Base-by-base conservation (phyloP, 2,888 invertebrate species). In the Lycophotia porphyrea region DNA sequence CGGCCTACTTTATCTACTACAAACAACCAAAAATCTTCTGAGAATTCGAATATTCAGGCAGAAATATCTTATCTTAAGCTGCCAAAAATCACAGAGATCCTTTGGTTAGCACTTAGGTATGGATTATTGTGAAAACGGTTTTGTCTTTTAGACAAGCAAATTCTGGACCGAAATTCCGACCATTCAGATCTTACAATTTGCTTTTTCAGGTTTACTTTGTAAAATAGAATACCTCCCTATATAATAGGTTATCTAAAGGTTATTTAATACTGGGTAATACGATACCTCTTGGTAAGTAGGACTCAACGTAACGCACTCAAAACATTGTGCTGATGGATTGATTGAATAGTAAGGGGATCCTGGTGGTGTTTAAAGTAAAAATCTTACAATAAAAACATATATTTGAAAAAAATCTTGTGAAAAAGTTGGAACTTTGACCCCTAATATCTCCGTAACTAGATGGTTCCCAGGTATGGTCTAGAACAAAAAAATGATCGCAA, bases 41-140 rank as follows among this genome's bases (percentile, higher is more conserved):
- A 77, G 60, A 49, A 74, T 67, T 52, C 42, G 4, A 71, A 69
- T 52, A 42, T 61, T 78, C 52, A 60, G 18, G 21, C 52, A n/a
- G 34, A 71, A 71, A 74, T 71, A 55, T 74, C 71, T 82, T 74
- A 82, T 71, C 79, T 78, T 49, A 68, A 82, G 64, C 67, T 55
- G 42, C 68, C 42, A 71, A 82, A 78, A 82, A 78, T 78, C 71
- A 71, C 70, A 71, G 58, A 60, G 64, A 78, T 82, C 78, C 34
- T 63, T 78, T 68, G 58, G 71, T 78, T 58, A 71, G 63, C 58
- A 58, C 39, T 78, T 21, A 55, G 78, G 21, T 70, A 68, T 44
- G 21, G 34, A n/a, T 27, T 58, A 68, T 71, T 77, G 60, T 65
- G 39, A 31, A 52, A 72, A 44, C 15, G 65, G 5, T 61, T 66